Percentiles rank a stretch among this genome's conserved stretches.
Conservation (phyloP, 2,888 invertebrate species). For the Cataglyphis livida region DNA sequence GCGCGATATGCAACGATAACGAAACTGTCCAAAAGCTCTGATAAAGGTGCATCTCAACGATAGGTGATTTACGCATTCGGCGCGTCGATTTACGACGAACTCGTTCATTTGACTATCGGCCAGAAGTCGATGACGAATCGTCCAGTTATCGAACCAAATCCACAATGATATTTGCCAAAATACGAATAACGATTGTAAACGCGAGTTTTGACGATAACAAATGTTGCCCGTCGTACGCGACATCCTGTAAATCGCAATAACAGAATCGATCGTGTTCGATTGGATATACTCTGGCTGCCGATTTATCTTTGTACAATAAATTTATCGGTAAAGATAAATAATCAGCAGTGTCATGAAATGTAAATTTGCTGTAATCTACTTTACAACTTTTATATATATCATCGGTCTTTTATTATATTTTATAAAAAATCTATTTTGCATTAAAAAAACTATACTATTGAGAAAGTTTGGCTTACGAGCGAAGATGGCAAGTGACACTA, state of each 20-base stretch:
- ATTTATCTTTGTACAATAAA: conserved; percentile 41
- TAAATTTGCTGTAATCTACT: not conserved
- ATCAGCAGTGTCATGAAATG: not conserved
- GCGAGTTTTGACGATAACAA: conserved; percentile 59
- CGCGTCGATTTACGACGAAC: conserved; percentile 69
- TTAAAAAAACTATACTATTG: not conserved
- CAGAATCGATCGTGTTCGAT: conserved; percentile 30
- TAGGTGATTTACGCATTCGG: conserved; percentile 70
- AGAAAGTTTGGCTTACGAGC: conserved; percentile 15
- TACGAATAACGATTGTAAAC: conserved; percentile 50
- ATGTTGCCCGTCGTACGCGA: conserved; percentile 54
- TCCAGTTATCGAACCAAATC: conserved; percentile 69
- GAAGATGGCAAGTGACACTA: conserved; percentile 34
- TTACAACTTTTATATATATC: not conserved
- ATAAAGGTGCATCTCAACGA: conserved; percentile 61
- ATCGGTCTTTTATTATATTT: not conserved
- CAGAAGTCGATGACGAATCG: conserved; percentile 73
- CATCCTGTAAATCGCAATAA: conserved; percentile 48
- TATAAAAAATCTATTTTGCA: not conserved
- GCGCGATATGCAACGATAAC: conserved; percentile 69
- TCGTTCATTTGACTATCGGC: conserved; percentile 72
- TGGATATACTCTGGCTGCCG: conserved; percentile 13
- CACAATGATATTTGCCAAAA: conserved; percentile 74
- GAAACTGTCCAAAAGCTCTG: conserved; percentile 67
- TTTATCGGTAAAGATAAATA: conserved; percentile 31